Evolutionary conservation across 2,113 vertebrate genomes (phyloP).

Genomic region (Rhombomys opimus): DNA sequence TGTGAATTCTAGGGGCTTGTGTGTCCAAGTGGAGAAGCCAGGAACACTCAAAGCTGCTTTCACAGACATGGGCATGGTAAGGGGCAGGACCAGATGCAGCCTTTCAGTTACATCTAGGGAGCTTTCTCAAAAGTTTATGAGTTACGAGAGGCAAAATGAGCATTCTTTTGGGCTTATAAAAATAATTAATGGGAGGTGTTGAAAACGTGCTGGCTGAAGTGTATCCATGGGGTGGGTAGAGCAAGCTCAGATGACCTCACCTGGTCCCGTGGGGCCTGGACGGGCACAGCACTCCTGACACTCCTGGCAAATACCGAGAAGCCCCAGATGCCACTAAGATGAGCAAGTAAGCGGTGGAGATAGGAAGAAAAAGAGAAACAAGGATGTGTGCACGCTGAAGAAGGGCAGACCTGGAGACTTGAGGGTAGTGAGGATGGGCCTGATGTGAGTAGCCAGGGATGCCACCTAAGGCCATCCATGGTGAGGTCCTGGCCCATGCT

Average conservation of each 20-base stretch:
- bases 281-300: not conserved
- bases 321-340: not conserved
- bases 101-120: not conserved
- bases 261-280: not conserved
- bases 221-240: not conserved
- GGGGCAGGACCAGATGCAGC: not conserved
- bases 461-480: too few species aligned
- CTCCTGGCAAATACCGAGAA: not conserved
- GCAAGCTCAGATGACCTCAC: not conserved
- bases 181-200: not conserved
- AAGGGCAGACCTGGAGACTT: too few species aligned
- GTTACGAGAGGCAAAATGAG: not conserved
- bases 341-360: not conserved
- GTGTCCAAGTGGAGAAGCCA: constrained; percentile 1
- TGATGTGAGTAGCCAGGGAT: too few species aligned
- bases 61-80: not conserved
- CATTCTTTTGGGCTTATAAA: constrained; percentile 16
- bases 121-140: constrained; percentile 42
- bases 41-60: not conserved
- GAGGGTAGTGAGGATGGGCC: too few species aligned
- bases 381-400: too few species aligned
- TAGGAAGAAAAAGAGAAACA: not conserved
- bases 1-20: constrained; percentile 22
- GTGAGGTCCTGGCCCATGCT: too few species aligned
- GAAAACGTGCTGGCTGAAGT: not conserved